Evolutionary conservation across 2,888 invertebrate species (phyloP).

Genomic region (Tuta absoluta): DNA sequence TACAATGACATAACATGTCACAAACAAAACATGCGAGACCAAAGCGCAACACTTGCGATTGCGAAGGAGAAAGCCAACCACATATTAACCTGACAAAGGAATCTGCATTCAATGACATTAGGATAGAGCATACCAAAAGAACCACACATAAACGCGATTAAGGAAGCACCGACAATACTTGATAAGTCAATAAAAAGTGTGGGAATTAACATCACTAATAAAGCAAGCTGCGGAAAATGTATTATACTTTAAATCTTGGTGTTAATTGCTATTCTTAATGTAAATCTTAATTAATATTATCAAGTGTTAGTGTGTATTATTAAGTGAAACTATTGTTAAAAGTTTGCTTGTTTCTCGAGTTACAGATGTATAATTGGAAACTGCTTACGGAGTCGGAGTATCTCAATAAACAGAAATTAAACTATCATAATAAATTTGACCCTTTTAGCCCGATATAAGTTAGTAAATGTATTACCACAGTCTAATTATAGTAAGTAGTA

Average conservation of each 20-base stretch:
- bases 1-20: constrained; percentile 28
- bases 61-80: constrained; percentile 23
- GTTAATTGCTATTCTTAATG: neutral
- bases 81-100: constrained; percentile 17
- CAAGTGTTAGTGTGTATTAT: neutral
- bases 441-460: neutral
- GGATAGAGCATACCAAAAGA: constrained; percentile 11
- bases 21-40: constrained; percentile 22
- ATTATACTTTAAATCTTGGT: constrained; percentile 14
- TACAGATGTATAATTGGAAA: neutral
- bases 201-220: constrained; percentile 35
- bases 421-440: neutral
- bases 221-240: neutral
- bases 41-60: constrained; percentile 11
- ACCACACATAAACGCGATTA: constrained; percentile 18
- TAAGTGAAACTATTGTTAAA: neutral
- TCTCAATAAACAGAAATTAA: neutral
- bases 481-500: no score
- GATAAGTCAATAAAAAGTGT: constrained; percentile 34
- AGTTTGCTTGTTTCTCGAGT: neutral
- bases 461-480: no score
- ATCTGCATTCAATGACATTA: constrained; percentile 21
- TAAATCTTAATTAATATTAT: neutral
- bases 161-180: constrained; percentile 36
- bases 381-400: neutral